phyloP scores from a whole-genome alignment of 2,888 invertebrate genomes.

The Philopedon plagiatum region DNA sequence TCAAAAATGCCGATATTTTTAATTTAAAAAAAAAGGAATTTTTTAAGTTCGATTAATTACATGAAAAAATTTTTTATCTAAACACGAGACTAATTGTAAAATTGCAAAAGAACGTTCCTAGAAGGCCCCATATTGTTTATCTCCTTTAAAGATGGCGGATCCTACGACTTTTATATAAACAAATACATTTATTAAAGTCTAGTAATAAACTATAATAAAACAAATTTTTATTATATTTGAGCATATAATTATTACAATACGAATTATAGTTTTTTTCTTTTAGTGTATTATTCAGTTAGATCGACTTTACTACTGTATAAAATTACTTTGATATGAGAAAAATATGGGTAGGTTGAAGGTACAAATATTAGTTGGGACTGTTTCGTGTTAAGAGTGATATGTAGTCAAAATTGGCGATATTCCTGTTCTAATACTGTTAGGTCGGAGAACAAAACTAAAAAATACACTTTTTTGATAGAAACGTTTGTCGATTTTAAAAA shows the following conservation, averaged over 20 bases:
- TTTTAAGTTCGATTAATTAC: background rate
- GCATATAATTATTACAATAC: conserved; percentile 55
- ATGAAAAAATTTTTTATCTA: too few relatives aligned
- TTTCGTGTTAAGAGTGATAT: too few relatives aligned
- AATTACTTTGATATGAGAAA: conserved; percentile 33
- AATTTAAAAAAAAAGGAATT: too few relatives aligned
- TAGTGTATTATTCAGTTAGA: conserved; percentile 59
- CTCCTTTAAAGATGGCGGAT: conserved; percentile 44
- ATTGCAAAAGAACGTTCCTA: background rate
- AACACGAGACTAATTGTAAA: too few relatives aligned
- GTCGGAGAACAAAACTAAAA: too few relatives aligned
- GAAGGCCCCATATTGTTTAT: background rate
- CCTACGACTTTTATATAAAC: conserved; percentile 61
- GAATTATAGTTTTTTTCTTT: conserved; percentile 62
- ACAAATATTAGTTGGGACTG: background rate
- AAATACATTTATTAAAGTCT: conserved; percentile 29
- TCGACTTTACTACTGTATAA: conserved; percentile 60
- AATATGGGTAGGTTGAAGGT: background rate
- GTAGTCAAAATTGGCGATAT: too few relatives aligned
- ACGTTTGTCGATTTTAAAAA: too few relatives aligned
- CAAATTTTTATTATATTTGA: conserved; percentile 61
- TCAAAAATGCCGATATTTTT: background rate
- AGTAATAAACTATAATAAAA: conserved; percentile 43
- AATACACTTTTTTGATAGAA: too few relatives aligned
- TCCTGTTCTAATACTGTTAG: too few relatives aligned